Evolutionary conservation across 2,888 invertebrate species (phyloP).

Genomic region (Patella caerulea): DNA sequence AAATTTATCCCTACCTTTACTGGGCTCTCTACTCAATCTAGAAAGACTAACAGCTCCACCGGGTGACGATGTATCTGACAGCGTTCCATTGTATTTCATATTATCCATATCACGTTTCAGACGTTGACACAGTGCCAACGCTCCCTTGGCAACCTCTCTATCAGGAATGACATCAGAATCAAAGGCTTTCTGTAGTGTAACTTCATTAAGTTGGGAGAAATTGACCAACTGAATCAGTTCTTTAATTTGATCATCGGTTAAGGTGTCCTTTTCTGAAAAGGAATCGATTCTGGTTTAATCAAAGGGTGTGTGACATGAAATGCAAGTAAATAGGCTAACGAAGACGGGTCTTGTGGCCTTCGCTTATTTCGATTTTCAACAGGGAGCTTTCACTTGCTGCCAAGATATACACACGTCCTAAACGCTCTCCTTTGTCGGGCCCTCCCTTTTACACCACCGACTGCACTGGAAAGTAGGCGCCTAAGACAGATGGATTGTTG

Average conservation of each 20-base stretch:
- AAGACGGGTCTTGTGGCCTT: neutral
- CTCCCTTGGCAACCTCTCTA: slow-evolving; percentile 59
- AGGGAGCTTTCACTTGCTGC: no score
- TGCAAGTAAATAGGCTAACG: neutral
- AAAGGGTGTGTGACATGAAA: no score
- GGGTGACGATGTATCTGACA: no score
- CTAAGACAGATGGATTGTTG: no score
- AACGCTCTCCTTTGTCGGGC: no score
- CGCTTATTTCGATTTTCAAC: no score
- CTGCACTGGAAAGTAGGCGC: no score
- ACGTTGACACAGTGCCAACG: slow-evolving; percentile 59
- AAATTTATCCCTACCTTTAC: no score
- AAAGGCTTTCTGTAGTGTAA: slow-evolving; percentile 59
- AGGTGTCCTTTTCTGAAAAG: slow-evolving; percentile 55
- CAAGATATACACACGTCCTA: no score
- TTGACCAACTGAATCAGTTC: slow-evolving; percentile 61
- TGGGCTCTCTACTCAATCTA: no score
- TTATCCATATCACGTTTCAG: slow-evolving; percentile 61
- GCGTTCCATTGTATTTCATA: slow-evolving; percentile 46
- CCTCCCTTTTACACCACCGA: no score
- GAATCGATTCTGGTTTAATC: neutral
- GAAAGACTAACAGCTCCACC: no score
- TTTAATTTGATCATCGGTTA: slow-evolving; percentile 51
- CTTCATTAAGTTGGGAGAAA: slow-evolving; percentile 62
- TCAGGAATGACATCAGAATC: slow-evolving; percentile 63